Percentiles rank a stretch among this genome's conserved stretches.
Conservation (phyloP, 1,140 invertebrate species). For the Psilanteris sp. region DNA sequence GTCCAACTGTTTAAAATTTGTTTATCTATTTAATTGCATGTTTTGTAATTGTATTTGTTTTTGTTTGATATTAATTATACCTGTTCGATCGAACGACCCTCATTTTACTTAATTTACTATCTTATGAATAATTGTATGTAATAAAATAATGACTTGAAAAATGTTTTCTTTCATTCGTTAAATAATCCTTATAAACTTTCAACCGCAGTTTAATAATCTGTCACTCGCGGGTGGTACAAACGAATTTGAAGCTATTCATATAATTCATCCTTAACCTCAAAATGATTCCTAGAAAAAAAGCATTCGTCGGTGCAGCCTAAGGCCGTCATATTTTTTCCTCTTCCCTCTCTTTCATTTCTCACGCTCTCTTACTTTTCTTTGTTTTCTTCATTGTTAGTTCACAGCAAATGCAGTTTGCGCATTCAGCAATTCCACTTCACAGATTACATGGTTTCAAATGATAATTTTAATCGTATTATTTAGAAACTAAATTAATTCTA, state of each 20-base stretch:
- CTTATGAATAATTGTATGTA: too few species aligned
- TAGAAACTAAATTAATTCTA: slow-evolving; percentile 2
- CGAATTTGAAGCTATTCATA: slow-evolving; percentile 9
- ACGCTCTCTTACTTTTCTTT: slow-evolving; percentile 48
- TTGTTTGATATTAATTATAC: too few species aligned
- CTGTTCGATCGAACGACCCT: too few species aligned
- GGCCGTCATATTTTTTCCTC: slow-evolving; percentile 32
- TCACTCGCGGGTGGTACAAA: slow-evolving; percentile 1
- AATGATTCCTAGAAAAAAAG: slow-evolving; percentile 46
- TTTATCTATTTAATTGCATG: too few species aligned
- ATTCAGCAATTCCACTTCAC: slow-evolving; percentile 32
- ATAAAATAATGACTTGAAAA: too few species aligned
- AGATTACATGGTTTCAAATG: slow-evolving; percentile 18
- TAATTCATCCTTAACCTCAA: slow-evolving; percentile 41
- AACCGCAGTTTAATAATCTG: neutral
- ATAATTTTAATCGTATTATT: slow-evolving; percentile 16
- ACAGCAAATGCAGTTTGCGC: slow-evolving; percentile 23
- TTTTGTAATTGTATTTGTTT: too few species aligned
- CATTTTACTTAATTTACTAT: too few species aligned
- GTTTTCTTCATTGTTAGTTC: slow-evolving; percentile 44
- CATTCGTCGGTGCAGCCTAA: slow-evolving; percentile 25
- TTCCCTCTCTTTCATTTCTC: slow-evolving; percentile 40
- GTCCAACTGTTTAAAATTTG: too few species aligned
- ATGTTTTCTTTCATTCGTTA: too few species aligned
- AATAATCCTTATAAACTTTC: too few species aligned